phyloP scores from a whole-genome alignment of 2,888 invertebrate genomes.

The Hirtodrosophila alboralis region DNA sequence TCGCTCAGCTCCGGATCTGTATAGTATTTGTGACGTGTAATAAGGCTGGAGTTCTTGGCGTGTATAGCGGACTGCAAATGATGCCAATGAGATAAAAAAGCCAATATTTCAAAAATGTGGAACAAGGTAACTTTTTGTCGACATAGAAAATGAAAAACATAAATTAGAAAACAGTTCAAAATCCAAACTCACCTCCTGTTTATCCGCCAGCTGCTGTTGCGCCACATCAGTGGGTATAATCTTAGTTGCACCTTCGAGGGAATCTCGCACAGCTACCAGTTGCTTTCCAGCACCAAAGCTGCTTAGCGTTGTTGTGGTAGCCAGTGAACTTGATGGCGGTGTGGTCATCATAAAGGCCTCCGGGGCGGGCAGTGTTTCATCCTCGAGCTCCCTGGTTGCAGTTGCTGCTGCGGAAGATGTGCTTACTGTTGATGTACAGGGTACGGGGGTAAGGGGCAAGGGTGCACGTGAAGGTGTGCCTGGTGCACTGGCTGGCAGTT shows the following conservation, averaged over 20 bases:
- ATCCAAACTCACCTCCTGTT: conserved; percentile 67
- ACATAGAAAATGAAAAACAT: too few species aligned
- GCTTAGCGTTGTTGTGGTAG: conserved; percentile 65
- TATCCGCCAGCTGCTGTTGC: conserved; percentile 62
- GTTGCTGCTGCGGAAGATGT: conserved; percentile 41
- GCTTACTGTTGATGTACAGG: conserved; percentile 35
- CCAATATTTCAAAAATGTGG: too few species aligned
- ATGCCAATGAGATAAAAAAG: neutral
- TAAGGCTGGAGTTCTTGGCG: conserved; percentile 76
- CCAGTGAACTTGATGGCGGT: conserved; percentile 56
- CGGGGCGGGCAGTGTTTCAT: conserved; percentile 63
- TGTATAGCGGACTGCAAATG: conserved; percentile 63
- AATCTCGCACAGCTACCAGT: conserved; percentile 81
- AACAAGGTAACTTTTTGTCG: too few species aligned
- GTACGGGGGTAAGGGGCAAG: conserved; percentile 50
- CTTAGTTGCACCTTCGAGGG: conserved; percentile 78
- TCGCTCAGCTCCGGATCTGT: conserved; percentile 86
- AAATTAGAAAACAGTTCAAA: too few species aligned
- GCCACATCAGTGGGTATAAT: conserved; percentile 81
- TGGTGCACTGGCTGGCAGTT: conserved; percentile 86
- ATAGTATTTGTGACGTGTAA: conserved; percentile 82
- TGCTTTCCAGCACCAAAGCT: conserved; percentile 82
- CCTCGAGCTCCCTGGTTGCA: conserved; percentile 48
- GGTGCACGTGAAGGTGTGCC: conserved; percentile 83
- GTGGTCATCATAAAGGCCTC: conserved; percentile 71